These are phyloP conservation scores for Syngnathus scovelli DNA, from an alignment of 2,113 vertebrate species.

Conservation along the genomic window DNA sequence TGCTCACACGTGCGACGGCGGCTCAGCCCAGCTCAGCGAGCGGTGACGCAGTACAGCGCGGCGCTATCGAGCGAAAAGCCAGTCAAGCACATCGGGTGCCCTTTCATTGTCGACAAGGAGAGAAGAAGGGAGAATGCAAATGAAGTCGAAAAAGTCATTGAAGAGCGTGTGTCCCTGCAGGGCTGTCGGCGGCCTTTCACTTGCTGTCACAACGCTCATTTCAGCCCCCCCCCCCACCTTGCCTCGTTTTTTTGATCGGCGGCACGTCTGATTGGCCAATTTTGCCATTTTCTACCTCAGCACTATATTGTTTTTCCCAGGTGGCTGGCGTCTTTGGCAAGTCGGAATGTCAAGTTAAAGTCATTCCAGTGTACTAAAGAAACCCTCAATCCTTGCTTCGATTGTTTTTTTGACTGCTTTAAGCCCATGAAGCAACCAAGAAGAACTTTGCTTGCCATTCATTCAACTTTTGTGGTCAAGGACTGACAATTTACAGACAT, in stretches of 20 bases:
- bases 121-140: slow-evolving; percentile 61
- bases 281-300: slow-evolving; percentile 1
- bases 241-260: slow-evolving; percentile 1
- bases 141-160: slow-evolving; percentile 68
- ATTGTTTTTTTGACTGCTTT: background rate
- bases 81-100: slow-evolving; percentile 64
- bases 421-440: background rate
- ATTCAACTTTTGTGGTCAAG: background rate
- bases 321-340: background rate
- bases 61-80: slow-evolving; percentile 41
- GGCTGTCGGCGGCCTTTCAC: slow-evolving; percentile 64
- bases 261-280: slow-evolving; percentile 30
- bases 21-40: slow-evolving; percentile 12
- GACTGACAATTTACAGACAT: background rate
- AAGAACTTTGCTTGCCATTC: background rate
- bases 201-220: slow-evolving; percentile 54
- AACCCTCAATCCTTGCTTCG: background rate
- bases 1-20: slow-evolving; percentile 27
- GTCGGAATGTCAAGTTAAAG: slow-evolving; percentile 1
- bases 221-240: slow-evolving; percentile 4
- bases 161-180: slow-evolving; percentile 66
- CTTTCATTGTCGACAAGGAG: slow-evolving; percentile 63
- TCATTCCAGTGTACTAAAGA: background rate
- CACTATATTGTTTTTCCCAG: slow-evolving; percentile 7
- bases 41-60: slow-evolving; percentile 21